Conservation (phyloP, 2,113 vertebrate genomes). For the Isurus oxyrinchus region DNA sequence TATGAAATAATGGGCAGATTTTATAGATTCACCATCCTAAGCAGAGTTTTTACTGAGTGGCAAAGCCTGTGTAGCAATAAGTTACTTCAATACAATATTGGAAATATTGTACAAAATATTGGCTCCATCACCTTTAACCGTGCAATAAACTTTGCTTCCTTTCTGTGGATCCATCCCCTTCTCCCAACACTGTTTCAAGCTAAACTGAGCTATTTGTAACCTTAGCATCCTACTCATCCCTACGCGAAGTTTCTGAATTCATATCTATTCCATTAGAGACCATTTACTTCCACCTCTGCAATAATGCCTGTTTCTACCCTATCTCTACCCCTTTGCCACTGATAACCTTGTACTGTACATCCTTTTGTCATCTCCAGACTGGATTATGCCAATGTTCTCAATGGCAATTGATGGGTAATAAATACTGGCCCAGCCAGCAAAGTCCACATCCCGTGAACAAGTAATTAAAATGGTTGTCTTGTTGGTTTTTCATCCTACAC, state of each 20-base stretch:
- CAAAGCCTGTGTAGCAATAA: not conserved
- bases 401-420: too few species aligned
- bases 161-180: not conserved
- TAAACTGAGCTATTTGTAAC: not conserved
- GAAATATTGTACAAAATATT: not conserved
- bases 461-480: not conserved
- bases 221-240: not conserved
- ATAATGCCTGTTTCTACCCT: not conserved
- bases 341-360: too few species aligned
- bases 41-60: not conserved
- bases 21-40: not conserved
- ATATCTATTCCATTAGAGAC: not conserved
- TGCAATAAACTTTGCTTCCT: not conserved
- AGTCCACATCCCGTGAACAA: too few species aligned
- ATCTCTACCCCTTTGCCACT: not conserved
- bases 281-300: not conserved
- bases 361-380: not conserved
- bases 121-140: not conserved
- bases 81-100: not conserved
- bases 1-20: not conserved
- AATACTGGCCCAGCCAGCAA: too few species aligned
- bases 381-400: not conserved
- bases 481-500: not conserved
- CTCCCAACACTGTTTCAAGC: not conserved
- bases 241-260: not conserved